Conservation (phyloP, 2,113 vertebrate species). For the Alligator sinensis region DNA sequence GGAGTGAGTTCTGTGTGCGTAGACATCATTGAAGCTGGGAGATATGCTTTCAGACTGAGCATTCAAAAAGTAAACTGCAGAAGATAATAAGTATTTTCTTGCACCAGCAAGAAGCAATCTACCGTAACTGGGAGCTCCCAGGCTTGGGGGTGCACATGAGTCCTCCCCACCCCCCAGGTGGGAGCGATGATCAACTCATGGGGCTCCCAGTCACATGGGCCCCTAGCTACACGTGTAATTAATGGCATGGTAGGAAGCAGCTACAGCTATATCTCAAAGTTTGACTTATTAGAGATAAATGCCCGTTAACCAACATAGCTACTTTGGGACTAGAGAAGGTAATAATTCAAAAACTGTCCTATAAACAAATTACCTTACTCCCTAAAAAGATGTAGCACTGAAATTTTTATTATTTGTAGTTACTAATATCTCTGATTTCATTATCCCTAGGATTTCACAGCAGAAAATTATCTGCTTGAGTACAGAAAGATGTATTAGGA, state of each 20-base stretch:
- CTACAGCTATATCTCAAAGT: background rate
- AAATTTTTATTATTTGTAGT: conserved; percentile 11
- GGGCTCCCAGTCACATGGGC: too few relatives aligned
- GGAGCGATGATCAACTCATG: too few relatives aligned
- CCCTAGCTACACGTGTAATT: too few relatives aligned
- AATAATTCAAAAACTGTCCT: background rate
- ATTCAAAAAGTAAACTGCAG: background rate
- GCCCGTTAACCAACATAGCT: background rate
- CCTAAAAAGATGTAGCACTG: background rate
- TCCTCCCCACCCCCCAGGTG: too few relatives aligned
- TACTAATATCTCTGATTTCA: background rate
- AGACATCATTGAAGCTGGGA: background rate
- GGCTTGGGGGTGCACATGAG: too few relatives aligned
- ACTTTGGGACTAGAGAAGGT: background rate
- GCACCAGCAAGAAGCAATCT: too few relatives aligned
- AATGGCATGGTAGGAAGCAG: background rate
- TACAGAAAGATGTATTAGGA: background rate
- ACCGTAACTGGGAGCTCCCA: too few relatives aligned
- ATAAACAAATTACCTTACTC: background rate
- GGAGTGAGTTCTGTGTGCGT: background rate
- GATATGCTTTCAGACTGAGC: background rate
- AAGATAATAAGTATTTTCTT: background rate
- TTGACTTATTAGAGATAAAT: background rate
- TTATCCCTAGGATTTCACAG: background rate
- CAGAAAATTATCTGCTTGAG: background rate